Evolutionary conservation across 2,113 vertebrate species (phyloP).

Genomic region (Pomatorhinus ruficollis): DNA sequence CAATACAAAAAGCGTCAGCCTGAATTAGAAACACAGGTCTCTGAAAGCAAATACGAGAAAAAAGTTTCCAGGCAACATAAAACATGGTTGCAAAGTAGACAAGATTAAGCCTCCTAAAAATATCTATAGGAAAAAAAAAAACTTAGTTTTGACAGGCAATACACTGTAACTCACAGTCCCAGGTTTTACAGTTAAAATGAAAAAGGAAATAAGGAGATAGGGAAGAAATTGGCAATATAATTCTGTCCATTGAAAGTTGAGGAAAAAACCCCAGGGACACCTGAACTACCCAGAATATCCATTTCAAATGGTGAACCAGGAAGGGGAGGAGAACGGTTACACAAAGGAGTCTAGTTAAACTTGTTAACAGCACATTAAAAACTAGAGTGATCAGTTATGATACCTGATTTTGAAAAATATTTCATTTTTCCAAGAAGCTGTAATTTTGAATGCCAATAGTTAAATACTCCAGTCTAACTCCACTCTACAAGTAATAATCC

Average conservation of each 20-base stretch:
- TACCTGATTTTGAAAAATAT: background rate
- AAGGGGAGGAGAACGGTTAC: background rate
- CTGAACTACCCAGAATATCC: background rate
- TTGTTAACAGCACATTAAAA: background rate
- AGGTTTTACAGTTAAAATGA: background rate
- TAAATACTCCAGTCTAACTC: background rate
- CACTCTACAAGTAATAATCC: background rate
- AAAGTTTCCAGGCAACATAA: background rate
- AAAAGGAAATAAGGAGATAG: background rate
- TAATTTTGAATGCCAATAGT: background rate
- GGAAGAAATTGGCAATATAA: background rate
- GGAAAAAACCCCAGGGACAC: fast-evolving
- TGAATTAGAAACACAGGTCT: background rate
- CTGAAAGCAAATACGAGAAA: background rate
- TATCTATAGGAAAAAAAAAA: background rate
- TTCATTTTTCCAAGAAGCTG: background rate
- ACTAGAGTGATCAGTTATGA: background rate
- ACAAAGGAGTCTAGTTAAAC: background rate
- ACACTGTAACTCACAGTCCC: background rate
- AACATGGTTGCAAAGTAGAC: background rate
- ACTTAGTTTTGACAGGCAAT: background rate
- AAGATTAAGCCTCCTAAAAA: background rate
- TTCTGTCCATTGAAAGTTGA: background rate
- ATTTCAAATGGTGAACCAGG: background rate
- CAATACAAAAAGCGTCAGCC: background rate